Base-by-base conservation (phyloP, 2,888 invertebrate genomes). In the Drosophila testacea region DNA sequence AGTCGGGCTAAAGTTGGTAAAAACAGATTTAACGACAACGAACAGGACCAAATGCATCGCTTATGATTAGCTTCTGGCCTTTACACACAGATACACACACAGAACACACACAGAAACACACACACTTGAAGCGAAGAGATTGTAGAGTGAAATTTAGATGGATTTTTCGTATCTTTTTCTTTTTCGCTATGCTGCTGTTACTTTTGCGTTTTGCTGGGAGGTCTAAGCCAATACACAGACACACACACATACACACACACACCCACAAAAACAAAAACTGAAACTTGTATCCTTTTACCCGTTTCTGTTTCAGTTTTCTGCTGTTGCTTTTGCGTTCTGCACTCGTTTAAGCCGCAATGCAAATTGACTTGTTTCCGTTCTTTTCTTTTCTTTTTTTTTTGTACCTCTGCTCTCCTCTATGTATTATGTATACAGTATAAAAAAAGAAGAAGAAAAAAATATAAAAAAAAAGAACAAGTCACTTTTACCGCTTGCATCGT, bases 331-430 rank as follows among this genome's bases (percentile, higher is more conserved):
- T 63, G 70, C 41, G 62, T 51, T 74, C 65, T 64, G 64, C 64
- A 69, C 50, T 79, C 84, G 71, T 67, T 81, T 88, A 87, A 84
- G 88, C 89, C 83, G 82, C 89, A 89, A 77, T 89, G 84, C 87
- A 84, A 84, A 84, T 84, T 84, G 84, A 84, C 87, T 89, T 88
- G 89, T 83, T 84, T 84, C 84, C 84, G 77, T 71, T 78, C 50
- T 41, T 16, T 83, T 84, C 83, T 32, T 32, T 84, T 73, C 68
- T 74, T 62, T 41, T 16, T 84, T 73, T 70, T 74, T 62, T 77
- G 22, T 63, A 62, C 54, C 62, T 55, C 38, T 42, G 38, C 57
- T 48, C 44, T 48, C 16, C 34, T 34, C 69, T 60, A 72, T 81
- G 65, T 81, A 74, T 86, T 82, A 84, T 82, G 69, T 78, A 50